Percentiles rank a stretch among this genome's conserved stretches.
These are phyloP conservation scores for Melozone crissalis DNA, from an alignment of 2,113 vertebrate species.

Conservation along the genomic window DNA sequence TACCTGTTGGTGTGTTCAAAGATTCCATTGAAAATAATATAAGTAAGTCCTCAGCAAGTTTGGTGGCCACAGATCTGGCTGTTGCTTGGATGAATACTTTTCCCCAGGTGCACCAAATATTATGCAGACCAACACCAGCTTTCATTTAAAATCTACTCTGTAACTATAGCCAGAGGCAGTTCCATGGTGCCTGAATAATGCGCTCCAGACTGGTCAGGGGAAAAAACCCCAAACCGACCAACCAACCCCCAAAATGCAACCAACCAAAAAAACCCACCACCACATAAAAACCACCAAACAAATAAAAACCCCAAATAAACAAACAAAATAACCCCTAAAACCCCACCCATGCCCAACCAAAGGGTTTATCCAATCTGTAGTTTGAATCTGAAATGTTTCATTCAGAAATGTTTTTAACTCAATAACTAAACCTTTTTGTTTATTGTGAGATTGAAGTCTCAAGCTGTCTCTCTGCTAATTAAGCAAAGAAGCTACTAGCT, in stretches of 20 bases:
- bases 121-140: constrained; percentile 23
- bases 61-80: background rate
- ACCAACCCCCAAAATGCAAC: background rate
- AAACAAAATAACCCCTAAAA: background rate
- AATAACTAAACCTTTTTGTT: background rate
- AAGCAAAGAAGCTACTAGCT: background rate
- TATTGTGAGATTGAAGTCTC: background rate
- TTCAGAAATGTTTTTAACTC: background rate
- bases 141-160: constrained; percentile 36
- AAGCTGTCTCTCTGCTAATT: background rate
- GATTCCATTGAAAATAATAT: background rate
- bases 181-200: constrained; percentile 32
- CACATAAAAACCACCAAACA: background rate
- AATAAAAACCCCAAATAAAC: background rate
- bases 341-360: accelerated
- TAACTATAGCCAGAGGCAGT: constrained; percentile 32
- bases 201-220: constrained; percentile 21
- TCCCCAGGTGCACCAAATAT: constrained; percentile 48
- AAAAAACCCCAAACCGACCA: background rate
- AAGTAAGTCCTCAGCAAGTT: background rate
- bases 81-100: constrained; percentile 47
- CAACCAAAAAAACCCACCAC: background rate
- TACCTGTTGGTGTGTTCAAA: background rate
- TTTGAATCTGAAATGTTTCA: constrained; percentile 20
- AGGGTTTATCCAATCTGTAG: background rate